These are phyloP conservation scores for Trachymyrmex cornetzi DNA, from an alignment of 1,140 invertebrate genomes.

Conservation along the genomic window DNA sequence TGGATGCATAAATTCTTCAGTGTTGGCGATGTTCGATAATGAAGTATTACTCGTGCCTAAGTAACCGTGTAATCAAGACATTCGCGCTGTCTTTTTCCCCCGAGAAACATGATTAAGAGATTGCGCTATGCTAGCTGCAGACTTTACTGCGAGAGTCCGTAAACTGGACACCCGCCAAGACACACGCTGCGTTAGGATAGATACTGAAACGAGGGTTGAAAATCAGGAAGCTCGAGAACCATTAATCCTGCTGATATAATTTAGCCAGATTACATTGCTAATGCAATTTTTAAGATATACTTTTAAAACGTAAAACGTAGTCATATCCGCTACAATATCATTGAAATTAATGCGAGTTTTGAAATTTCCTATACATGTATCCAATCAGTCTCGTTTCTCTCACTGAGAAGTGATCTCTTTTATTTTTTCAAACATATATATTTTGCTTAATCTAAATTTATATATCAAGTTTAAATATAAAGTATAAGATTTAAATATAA, in stretches of 20 bases:
- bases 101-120: conserved; percentile 41
- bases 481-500: too few relatives aligned
- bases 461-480: neutral
- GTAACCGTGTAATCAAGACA: conserved; percentile 35
- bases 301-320: neutral
- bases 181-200: conserved; percentile 49
- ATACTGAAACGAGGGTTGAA: conserved; percentile 42
- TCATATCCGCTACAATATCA: neutral
- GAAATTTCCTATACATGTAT: neutral
- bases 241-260: conserved; percentile 46
- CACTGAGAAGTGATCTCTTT: neutral
- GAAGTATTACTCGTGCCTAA: conserved; percentile 43
- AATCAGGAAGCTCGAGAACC: conserved; percentile 40
- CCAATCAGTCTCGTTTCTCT: neutral
- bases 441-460: neutral
- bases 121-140: conserved; percentile 25
- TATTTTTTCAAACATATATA: neutral
- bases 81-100: neutral
- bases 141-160: conserved; percentile 1
- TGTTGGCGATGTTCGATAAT: conserved; percentile 27
- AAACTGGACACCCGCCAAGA: conserved; percentile 61
- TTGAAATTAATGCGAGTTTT: conserved; percentile 17
- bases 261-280: conserved; percentile 20
- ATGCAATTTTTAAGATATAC: conserved; percentile 25
- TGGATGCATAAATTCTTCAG: conserved; percentile 9